These are phyloP conservation scores for Lampris megalopsis DNA, from an alignment of 2,113 vertebrate genomes.

Conservation along the genomic window DNA sequence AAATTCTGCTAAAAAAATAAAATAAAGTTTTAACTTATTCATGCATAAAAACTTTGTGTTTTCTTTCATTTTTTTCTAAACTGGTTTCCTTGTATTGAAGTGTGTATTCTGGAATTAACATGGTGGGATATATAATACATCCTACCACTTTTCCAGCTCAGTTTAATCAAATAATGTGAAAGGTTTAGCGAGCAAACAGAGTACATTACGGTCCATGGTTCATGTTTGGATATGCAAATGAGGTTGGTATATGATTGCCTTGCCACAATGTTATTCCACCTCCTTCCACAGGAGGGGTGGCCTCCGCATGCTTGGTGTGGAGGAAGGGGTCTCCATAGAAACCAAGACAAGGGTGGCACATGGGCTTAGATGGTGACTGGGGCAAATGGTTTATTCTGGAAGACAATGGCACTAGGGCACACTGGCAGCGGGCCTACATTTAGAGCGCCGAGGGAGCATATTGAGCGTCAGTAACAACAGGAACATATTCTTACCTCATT, in stretches of 20 bases:
- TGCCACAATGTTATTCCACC: conserved; percentile 70
- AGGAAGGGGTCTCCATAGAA: conserved; percentile 78
- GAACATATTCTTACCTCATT: conserved; percentile 48
- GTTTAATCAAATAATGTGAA: conserved; percentile 53
- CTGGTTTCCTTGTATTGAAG: not conserved
- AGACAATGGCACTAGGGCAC: conserved; percentile 63
- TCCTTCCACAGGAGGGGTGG: conserved; percentile 66
- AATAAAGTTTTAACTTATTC: too few species aligned
- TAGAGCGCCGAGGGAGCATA: conserved; percentile 50
- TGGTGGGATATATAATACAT: not conserved
- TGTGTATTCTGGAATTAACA: not conserved
- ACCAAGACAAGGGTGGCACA: conserved; percentile 77
- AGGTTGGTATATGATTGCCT: conserved; percentile 69
- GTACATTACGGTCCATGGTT: conserved; percentile 62
- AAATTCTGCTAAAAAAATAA: too few species aligned
- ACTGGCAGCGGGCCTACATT: conserved; percentile 58
- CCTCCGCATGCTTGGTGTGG: conserved; percentile 72
- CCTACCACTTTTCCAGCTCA: conserved; percentile 18
- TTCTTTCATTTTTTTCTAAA: not conserved
- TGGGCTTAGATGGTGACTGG: conserved; percentile 61
- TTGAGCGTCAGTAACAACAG: conserved; percentile 46
- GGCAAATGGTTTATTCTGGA: conserved; percentile 50
- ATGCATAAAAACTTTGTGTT: too few species aligned
- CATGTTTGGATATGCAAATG: conserved; percentile 78
- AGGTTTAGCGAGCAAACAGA: conserved; percentile 69